Evolutionary conservation across 2,797 vertebrate species (phyloP).

Genomic region (Pseudocheirus occidentalis): DNA sequence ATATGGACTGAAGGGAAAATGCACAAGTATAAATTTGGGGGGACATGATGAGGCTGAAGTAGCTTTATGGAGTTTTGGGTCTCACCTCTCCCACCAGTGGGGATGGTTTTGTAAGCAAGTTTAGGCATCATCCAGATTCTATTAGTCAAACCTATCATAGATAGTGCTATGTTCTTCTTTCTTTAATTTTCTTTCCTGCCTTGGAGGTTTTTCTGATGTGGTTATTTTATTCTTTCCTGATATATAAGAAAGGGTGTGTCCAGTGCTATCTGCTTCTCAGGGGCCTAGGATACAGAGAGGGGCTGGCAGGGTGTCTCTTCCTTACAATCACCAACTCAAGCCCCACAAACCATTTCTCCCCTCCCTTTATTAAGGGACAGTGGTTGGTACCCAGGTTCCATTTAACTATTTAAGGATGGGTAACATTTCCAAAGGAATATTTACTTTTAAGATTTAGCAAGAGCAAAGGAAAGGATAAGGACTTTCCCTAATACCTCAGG

Average conservation of each 20-base stretch:
- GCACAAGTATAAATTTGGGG: slow-evolving; percentile 53
- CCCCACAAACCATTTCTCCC: not conserved
- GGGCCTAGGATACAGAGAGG: not conserved
- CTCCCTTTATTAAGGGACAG: not conserved
- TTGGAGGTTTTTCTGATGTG: not conserved
- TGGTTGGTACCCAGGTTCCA: not conserved
- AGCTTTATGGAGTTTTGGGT: not conserved
- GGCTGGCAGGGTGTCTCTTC: not conserved
- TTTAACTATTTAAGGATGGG: not conserved
- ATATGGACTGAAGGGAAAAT: slow-evolving; percentile 38
- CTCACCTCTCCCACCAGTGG: not conserved
- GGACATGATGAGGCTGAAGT: slow-evolving; percentile 46
- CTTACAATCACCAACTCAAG: not conserved
- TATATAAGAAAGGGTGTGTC: too few relatives aligned
- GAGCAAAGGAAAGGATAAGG: not conserved
- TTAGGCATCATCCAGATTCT: not conserved
- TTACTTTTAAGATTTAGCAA: not conserved
- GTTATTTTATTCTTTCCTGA: not conserved
- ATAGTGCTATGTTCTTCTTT: not conserved
- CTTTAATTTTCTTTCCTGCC: not conserved
- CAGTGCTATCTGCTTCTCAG: not conserved
- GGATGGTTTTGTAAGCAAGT: not conserved
- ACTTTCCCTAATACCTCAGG: not conserved
- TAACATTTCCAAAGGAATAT: not conserved
- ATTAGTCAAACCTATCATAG: not conserved